These are phyloP conservation scores for Cryptus armator DNA, from an alignment of 2,888 invertebrate species.

Conservation along the genomic window DNA sequence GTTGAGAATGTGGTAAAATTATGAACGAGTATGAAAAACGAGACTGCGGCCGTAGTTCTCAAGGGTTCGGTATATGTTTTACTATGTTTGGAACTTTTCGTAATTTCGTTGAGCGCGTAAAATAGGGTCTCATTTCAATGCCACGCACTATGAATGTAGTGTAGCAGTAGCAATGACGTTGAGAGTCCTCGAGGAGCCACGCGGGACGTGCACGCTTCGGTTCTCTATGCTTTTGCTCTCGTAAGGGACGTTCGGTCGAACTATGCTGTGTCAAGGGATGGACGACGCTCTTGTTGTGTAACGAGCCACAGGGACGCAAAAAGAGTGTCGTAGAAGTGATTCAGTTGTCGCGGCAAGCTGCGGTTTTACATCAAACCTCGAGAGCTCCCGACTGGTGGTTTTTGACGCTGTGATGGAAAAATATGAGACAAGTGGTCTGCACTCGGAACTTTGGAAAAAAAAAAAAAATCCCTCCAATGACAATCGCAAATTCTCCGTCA, in stretches of 20 bases:
- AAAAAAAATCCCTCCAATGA: background rate
- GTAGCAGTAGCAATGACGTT: constrained; percentile 78
- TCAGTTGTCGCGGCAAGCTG: constrained; percentile 82
- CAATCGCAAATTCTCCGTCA: background rate
- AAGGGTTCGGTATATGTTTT: constrained; percentile 1
- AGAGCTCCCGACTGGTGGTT: constrained; percentile 70
- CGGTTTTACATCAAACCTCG: constrained; percentile 81
- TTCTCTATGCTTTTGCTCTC: constrained; percentile 67
- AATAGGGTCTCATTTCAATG: constrained; percentile 38
- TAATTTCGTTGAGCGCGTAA: constrained; percentile 59
- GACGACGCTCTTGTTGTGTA: constrained; percentile 40
- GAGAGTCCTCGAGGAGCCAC: constrained; percentile 80
- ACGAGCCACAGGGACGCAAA: constrained; percentile 58
- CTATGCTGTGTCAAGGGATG: constrained; percentile 30
- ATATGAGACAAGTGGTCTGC: constrained; percentile 9
- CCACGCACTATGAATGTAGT: constrained; percentile 45
- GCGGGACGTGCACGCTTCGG: constrained; percentile 75
- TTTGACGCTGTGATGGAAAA: constrained; percentile 10
- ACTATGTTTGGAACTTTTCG: constrained; percentile 49
- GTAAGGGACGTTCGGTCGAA: constrained; percentile 36
- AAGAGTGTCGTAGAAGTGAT: constrained; percentile 74
- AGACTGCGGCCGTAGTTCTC: background rate
- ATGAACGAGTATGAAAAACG: constrained; percentile 13
- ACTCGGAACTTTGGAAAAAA: background rate
- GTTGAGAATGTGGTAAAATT: constrained; percentile 28